Evolutionary conservation across 1,140 invertebrate genomes (phyloP), one percentile per base, ranked within the genome.

Genomic region (Andricus grossulariae): DNA sequence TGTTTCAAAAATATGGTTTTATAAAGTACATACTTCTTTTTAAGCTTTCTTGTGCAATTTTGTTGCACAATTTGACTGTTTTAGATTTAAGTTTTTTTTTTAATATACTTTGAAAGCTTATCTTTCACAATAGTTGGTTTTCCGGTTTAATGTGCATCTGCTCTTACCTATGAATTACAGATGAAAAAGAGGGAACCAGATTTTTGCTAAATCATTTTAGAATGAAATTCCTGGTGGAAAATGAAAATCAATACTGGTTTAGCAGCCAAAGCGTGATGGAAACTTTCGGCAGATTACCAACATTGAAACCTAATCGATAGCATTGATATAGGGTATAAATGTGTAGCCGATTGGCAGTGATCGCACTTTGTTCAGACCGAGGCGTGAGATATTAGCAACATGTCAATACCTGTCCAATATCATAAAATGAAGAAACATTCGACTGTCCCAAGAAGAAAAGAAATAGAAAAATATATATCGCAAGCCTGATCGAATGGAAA

Each of bases 381-480:
- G 13, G 12, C 39, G 25, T 39, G 25, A 21, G 55, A 57, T 13
- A 39, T 39, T 39, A 16, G 25, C 39, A 32, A 39, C 15, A 25
- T 39, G 25, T 66, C 60, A 32, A 39, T 32, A 66, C 2, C 13
- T 16, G 13, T 66, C 39, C 60, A 66, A 66, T 45, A 66, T 16
- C 21, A 32, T 66, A n/a, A 66, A 66, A 66, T 66, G 60, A 39
- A 66, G 45, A 66, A 66, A 66, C 16, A 66, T 45, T 66, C 25
- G n/a, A 66, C 60, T 66, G 60, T 66, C 32, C 60, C 15, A 16
- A 55, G 18, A 19, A 55, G 12, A 55, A n/a, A 55, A 8, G 3
- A 55, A 19, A n/a, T 8, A 15, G n/a, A 54, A 18, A 54, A 18
- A 18, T 16, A 55, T 10, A 55, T 18, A 55, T 18, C 8, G n/a